Percentiles rank a stretch among this genome's conserved stretches.
Evolutionary conservation across 1,140 invertebrate species (phyloP).

Genomic region (Lepidurus couesii): DNA sequence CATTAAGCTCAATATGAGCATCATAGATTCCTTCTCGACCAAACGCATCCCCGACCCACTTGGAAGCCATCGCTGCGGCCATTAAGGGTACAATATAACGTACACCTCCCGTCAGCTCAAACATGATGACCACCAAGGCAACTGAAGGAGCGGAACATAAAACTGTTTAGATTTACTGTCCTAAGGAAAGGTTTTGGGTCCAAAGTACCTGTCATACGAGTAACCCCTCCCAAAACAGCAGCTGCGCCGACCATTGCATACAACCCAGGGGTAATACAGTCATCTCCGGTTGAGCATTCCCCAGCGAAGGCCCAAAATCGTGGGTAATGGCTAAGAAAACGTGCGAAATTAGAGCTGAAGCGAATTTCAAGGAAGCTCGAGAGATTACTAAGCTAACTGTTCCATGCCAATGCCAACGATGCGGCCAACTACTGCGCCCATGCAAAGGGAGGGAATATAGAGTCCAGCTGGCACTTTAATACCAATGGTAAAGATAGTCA

Average conservation of each 20-base stretch:
- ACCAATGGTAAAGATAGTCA: conserved; percentile 98
- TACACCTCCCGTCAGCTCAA: conserved; percentile 95
- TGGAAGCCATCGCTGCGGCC: conserved; percentile 98
- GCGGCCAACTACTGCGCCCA: conserved; percentile 92
- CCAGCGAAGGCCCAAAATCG: conserved; percentile 84
- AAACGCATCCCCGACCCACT: conserved; percentile 98
- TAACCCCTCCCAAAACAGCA: conserved; percentile 96
- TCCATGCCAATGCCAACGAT: conserved; percentile 96
- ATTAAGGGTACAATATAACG: conserved; percentile 98
- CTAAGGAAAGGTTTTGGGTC: background rate
- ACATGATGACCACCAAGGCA: conserved; percentile 99
- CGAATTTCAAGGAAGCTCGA: background rate
- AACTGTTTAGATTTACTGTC: background rate
- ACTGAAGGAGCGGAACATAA: conserved; percentile 49
- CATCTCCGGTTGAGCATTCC: conserved; percentile 85
- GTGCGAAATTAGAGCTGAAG: background rate
- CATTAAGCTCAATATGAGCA: conserved; percentile 95
- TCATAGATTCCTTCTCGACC: conserved; percentile 91
- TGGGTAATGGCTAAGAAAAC: conserved; percentile 56
- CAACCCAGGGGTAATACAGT: conserved; percentile 95
- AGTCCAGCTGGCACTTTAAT: conserved; percentile 86
- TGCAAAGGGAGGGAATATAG: conserved; percentile 81
- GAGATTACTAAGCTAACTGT: conserved; percentile 64
- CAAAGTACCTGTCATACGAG: conserved; percentile 73
- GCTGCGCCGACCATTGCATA: conserved; percentile 99